These are phyloP conservation scores for Copidosoma floridanum DNA, from an alignment of 1,140 invertebrate species.

Conservation along the genomic window DNA sequence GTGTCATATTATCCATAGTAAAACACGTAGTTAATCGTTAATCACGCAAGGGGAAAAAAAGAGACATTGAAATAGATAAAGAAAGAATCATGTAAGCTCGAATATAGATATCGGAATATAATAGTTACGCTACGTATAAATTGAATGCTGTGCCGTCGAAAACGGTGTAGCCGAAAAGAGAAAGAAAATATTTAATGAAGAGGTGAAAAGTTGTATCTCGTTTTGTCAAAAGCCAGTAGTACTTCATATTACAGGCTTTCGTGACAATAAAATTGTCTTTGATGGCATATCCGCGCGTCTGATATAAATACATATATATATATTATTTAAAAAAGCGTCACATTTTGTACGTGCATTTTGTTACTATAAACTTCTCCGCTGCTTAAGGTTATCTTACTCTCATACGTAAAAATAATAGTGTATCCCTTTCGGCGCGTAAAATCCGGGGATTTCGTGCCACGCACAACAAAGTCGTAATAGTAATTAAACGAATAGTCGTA, in stretches of 20 bases:
- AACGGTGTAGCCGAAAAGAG: slow-evolving; percentile 7
- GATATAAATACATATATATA: slow-evolving; percentile 9
- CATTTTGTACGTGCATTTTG: slow-evolving; percentile 39
- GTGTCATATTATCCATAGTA: slow-evolving; percentile 29
- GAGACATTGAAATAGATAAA: slow-evolving; percentile 2
- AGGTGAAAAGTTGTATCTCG: slow-evolving; percentile 6
- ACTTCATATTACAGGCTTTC: slow-evolving; percentile 35
- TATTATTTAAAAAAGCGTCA: slow-evolving; percentile 16
- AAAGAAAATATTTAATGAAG: too few relatives aligned
- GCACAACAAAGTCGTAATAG: slow-evolving; percentile 38
- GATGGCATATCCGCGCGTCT: slow-evolving; percentile 36
- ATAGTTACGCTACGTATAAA: slow-evolving; percentile 35
- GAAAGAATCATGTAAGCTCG: slow-evolving; percentile 29
- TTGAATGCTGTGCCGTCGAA: slow-evolving; percentile 28
- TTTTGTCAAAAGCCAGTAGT: slow-evolving; percentile 23
- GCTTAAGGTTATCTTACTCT: slow-evolving; percentile 16
- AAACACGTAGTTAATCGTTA: slow-evolving; percentile 13
- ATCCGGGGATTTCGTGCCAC: slow-evolving; percentile 34
- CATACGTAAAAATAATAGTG: slow-evolving; percentile 27
- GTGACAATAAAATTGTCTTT: slow-evolving; percentile 50
- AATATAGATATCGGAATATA: slow-evolving; percentile 47
- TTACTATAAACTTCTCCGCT: slow-evolving; percentile 20
- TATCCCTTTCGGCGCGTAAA: slow-evolving; percentile 8
- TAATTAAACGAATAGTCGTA: slow-evolving; percentile 5
- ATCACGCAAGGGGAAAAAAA: too few relatives aligned